Base-by-base conservation (phyloP, 2,888 invertebrate species). In the Epistrophe eligans region DNA sequence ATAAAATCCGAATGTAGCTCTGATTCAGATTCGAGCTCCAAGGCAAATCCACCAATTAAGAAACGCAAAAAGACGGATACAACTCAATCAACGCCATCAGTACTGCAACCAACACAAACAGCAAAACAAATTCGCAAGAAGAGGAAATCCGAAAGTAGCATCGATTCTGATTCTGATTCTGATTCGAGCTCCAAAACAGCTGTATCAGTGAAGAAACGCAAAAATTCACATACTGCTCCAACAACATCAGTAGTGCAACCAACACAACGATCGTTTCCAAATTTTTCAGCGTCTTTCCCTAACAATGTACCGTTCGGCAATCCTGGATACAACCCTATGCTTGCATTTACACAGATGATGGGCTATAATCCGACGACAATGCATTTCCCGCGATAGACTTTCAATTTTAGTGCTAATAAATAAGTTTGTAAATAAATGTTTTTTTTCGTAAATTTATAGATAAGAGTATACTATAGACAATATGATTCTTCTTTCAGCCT, bases 341-440 rank as follows among this genome's bases (percentile, higher is more conserved):
- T 88, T 11, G 87, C 83, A 7, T 88, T 82, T 15, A 79, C 45
- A 11, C 85, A 81, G 35, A 81, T 88, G 85, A 81, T 85, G 80
- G 73, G 80, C 5, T 77, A 50, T 19, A 70, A 72, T 58, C 79
- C 80, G 35, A 4, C 35, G 2, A 28, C 77, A 2, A 77, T 88
- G 79, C 85, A 88, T 79, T 84, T 82, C 9, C 50, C 32, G 24
- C 55, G n/a, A 24, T 88, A 84, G 60, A 66, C 28, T 28, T 24
- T 52, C 15, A 15, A 28, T 28, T 28, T 9, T 43, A 50, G 4
- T 50, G 3, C n/a, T n/a, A 19, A 50, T 1, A 19, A 50, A 19
- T 50, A 19, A 8, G 17, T 4, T 19, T 50, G 48, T 10, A 50
- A 50, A 17, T 50, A 50, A 50, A 50, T 3, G 6, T n/a, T 15